Evolutionary conservation across 1,140 invertebrate species (phyloP), one percentile per base, ranked within the genome.

Genomic region (Heliconius eleuchia): DNA sequence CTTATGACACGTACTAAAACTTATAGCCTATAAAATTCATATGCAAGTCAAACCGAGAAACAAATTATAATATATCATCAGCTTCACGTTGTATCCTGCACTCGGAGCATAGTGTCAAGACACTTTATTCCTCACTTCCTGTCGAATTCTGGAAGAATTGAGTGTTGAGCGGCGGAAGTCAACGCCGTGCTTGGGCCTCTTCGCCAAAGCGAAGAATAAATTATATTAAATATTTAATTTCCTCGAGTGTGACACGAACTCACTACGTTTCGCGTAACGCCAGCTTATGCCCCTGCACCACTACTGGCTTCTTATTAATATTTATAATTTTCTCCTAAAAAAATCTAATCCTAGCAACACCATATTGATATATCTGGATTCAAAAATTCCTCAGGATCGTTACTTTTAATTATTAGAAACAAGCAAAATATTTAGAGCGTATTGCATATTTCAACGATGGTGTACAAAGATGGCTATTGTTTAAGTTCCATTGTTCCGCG

Each of bases 391-490:
- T 30, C n/a, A 66, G 27, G 9, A 74, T n/a, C 37, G 50, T 30
- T 55, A 55, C 50, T 74, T 74, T 74, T 50, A 39, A 46, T 27
- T 73, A 46, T 6, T 73, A 46, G 37, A 73, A 42, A n/a, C 71
- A 1, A 73, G 42, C 37, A 42, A 39, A 73, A 46, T 73, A 42
- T 73, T 73, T 73, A 27, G 37, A 73, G 39, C 75, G 27, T 46
- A 76, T 71, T 70, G 71, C 75, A 30, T 70, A 76, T 74, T 70
- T 71, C 34, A 42, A 73, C 75, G 57, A 71, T 34, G 34, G 74
- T 66, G 27, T 74, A 73, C 74, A 71, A 80, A 55, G 74, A 57
- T 76, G 71, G 71, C 74, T 55, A 80, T 80, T 80, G 79, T 80
- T 80, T 9, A 77, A 66, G 55, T 19, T 23, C 74, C 71, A 80